These are phyloP conservation scores for Drosophila nigricruria DNA, from an alignment of 2,888 invertebrate species.

Conservation along the genomic window DNA sequence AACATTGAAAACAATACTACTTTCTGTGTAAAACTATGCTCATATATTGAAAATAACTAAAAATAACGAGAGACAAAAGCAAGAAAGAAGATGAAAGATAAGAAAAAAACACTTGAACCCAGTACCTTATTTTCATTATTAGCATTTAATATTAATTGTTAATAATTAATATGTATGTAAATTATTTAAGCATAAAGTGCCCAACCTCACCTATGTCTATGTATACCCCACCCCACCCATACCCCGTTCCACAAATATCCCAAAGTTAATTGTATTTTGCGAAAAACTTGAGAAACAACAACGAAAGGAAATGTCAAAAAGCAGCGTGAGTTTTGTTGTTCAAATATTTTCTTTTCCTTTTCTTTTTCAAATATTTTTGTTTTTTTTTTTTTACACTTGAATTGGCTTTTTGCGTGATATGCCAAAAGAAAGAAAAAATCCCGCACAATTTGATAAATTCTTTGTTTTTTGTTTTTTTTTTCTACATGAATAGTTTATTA, in stretches of 20 bases:
- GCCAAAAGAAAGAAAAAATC: slow-evolving; percentile 44
- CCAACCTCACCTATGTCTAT: slow-evolving; percentile 8
- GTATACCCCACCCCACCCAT: slow-evolving; percentile 16
- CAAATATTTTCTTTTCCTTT: slow-evolving; percentile 17
- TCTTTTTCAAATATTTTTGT: slow-evolving; percentile 1
- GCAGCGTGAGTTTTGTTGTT: slow-evolving; percentile 77
- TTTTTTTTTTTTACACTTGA: slow-evolving; percentile 39
- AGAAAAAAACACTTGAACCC: slow-evolving; percentile 82
- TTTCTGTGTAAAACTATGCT: slow-evolving; percentile 73
- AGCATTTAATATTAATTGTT: slow-evolving; percentile 80
- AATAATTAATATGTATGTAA: slow-evolving; percentile 76
- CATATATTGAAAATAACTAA: slow-evolving; percentile 54
- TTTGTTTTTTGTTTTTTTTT: slow-evolving; percentile 5
- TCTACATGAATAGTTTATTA: slow-evolving; percentile 41
- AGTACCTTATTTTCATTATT: slow-evolving; percentile 84
- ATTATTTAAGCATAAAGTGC: slow-evolving; percentile 68
- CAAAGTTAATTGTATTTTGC: slow-evolving; percentile 76
- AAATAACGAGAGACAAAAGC: not conserved
- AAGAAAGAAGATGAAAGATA: slow-evolving; percentile 2
- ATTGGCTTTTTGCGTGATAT: slow-evolving; percentile 61
- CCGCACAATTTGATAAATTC: slow-evolving; percentile 39
- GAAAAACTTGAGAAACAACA: slow-evolving; percentile 29
- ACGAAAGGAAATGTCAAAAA: slow-evolving; percentile 11
- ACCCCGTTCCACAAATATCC: slow-evolving; percentile 34
- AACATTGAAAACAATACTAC: slow-evolving; percentile 42